Evolutionary conservation across 2,797 vertebrate species (phyloP).

Genomic region (Danio choprae): DNA sequence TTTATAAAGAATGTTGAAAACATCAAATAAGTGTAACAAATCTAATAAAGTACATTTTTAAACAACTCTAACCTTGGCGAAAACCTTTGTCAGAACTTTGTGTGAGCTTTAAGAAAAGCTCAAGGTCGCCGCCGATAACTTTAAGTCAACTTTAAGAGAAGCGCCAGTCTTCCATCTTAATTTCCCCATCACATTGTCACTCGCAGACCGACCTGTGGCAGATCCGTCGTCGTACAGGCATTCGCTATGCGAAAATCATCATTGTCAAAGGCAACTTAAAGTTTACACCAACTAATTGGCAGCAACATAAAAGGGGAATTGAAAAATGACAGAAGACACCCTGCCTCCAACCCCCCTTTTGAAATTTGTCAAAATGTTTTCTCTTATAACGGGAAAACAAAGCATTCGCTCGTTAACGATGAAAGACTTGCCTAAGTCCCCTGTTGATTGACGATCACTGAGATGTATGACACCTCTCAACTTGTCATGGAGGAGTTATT

Average conservation of each 20-base stretch:
- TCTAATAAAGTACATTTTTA: no score
- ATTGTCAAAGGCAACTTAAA: slow-evolving; percentile 69
- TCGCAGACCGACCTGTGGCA: slow-evolving; percentile 31
- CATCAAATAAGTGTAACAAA: no score
- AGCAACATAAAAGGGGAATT: slow-evolving; percentile 72
- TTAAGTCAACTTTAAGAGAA: slow-evolving; percentile 31
- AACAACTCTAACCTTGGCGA: no score
- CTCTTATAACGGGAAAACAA: slow-evolving; percentile 74
- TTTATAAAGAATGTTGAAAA: no score
- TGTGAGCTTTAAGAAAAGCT: neutral
- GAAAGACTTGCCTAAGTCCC: slow-evolving; percentile 78
- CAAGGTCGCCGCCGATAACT: slow-evolving; percentile 19
- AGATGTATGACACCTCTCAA: slow-evolving; percentile 85
- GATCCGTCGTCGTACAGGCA: slow-evolving; percentile 26
- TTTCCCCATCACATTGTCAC: slow-evolving; percentile 31
- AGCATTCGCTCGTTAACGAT: slow-evolving; percentile 79
- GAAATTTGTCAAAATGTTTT: slow-evolving; percentile 71
- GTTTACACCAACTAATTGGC: slow-evolving; percentile 74
- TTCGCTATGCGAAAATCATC: slow-evolving; percentile 60
- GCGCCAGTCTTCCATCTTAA: slow-evolving; percentile 26
- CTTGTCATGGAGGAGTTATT: slow-evolving; percentile 82
- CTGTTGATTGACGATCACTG: slow-evolving; percentile 83
- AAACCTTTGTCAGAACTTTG: neutral
- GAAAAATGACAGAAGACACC: slow-evolving; percentile 66
- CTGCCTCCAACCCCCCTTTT: slow-evolving; percentile 57